These are phyloP conservation scores for Telmatochromis sp. DNA, from an alignment of 2,113 vertebrate genomes.

Conservation along the genomic window DNA sequence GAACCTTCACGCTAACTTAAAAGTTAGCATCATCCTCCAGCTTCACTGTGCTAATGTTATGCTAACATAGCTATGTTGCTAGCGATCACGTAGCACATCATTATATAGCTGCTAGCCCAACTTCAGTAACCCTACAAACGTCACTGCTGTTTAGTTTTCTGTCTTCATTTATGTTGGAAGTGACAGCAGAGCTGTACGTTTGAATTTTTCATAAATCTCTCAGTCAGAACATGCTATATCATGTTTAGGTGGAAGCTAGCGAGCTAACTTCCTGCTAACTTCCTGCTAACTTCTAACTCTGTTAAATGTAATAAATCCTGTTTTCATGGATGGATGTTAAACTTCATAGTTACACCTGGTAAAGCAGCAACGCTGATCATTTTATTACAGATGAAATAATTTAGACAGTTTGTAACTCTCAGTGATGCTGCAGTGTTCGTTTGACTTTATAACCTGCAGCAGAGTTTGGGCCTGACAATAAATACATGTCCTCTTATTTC, in stretches of 20 bases:
- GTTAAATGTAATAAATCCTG: rapidly evolving
- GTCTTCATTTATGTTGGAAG: background rate
- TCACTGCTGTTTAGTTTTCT: background rate
- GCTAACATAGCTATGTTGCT: rapidly evolving
- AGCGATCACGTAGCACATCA: rapidly evolving
- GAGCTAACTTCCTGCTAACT: background rate
- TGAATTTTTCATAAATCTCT: rapidly evolving
- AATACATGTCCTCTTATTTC: background rate
- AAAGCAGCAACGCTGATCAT: rapidly evolving
- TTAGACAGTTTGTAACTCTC: rapidly evolving
- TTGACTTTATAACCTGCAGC: background rate
- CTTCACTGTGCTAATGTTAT: too few species aligned
- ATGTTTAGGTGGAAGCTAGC: rapidly evolving
- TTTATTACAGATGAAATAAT: rapidly evolving
- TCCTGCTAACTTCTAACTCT: background rate
- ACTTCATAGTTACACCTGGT: rapidly evolving
- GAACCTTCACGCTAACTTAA: too few species aligned
- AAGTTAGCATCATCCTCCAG: too few species aligned
- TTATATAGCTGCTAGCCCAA: rapidly evolving
- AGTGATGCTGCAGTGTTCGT: rapidly evolving
- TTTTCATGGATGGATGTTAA: background rate
- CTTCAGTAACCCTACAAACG: background rate
- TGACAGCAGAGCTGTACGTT: rapidly evolving
- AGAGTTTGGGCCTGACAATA: background rate
- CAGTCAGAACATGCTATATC: background rate